Percentiles rank a stretch among this genome's conserved stretches.
These are phyloP conservation scores for Drosophila nigricruria DNA, from an alignment of 2,888 invertebrate species.

Conservation along the genomic window DNA sequence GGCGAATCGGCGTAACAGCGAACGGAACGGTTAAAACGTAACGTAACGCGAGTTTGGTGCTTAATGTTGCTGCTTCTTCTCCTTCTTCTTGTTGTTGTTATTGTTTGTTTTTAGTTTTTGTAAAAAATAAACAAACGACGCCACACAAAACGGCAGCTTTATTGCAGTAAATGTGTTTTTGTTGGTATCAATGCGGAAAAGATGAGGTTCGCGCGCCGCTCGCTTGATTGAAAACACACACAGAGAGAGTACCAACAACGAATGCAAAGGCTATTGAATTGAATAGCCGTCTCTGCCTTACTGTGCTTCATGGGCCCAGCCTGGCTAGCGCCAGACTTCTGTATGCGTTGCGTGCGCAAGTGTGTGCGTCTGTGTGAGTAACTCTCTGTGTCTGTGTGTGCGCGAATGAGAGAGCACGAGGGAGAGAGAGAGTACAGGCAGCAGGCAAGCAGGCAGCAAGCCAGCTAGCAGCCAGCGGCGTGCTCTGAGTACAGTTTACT, in stretches of 20 bases:
- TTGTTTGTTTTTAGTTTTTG: conserved; percentile 69
- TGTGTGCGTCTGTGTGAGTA: conserved; percentile 53
- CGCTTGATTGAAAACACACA: conserved; percentile 84
- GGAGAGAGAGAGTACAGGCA: conserved; percentile 27
- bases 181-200: conserved; percentile 78
- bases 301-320: conserved; percentile 68
- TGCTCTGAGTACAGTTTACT: conserved; percentile 68
- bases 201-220: conserved; percentile 77
- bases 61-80: too few relatives aligned
- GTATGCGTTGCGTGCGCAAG: conserved; percentile 73
- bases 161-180: conserved; percentile 69
- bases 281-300: conserved; percentile 82
- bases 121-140: conserved; percentile 75
- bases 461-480: conserved; percentile 33
- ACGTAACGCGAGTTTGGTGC: conserved; percentile 49
- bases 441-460: too few relatives aligned
- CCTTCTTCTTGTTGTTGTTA: conserved; percentile 34
- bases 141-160: conserved; percentile 73
- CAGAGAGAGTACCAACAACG: conserved; percentile 84
- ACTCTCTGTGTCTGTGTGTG: conserved; percentile 55
- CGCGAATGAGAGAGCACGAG: conserved; percentile 28
- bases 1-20: conserved; percentile 52
- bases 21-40: conserved; percentile 58
- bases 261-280: conserved; percentile 84
- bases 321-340: conserved; percentile 69